Conservation (phyloP, 2,797 vertebrate genomes). For the Sebastes kiyomatsui region DNA sequence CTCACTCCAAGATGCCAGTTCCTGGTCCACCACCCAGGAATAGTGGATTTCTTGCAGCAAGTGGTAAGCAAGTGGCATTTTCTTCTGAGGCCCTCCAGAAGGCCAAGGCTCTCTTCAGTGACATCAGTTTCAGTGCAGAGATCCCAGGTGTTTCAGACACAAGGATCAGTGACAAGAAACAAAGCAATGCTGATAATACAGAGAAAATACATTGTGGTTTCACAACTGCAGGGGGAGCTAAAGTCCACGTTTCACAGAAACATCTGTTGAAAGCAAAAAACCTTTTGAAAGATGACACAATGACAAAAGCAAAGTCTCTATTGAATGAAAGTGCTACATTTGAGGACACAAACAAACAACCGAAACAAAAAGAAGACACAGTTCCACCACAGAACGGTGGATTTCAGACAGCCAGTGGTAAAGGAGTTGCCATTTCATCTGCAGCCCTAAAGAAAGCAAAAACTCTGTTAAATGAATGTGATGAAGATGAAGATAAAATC, state of each 20-base stretch:
- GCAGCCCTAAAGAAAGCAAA: conserved; percentile 84
- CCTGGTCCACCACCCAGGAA: neutral
- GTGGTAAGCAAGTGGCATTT: conserved; percentile 80
- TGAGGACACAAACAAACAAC: conserved; percentile 29
- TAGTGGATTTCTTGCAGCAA: conserved; percentile 80
- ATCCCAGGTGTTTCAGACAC: conserved; percentile 1
- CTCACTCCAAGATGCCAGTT: neutral
- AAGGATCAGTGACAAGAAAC: neutral
- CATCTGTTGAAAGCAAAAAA: conserved; percentile 32
- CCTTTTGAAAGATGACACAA: conserved; percentile 62
- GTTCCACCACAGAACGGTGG: conserved; percentile 55
- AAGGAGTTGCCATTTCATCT: conserved; percentile 81
- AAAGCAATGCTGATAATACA: neutral
- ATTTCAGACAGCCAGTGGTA: conserved; percentile 82
- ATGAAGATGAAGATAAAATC: neutral
- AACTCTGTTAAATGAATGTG: conserved; percentile 57
- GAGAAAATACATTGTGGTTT: conserved; percentile 29
- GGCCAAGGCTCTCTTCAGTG: conserved; percentile 79
- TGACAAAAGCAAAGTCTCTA: conserved; percentile 80
- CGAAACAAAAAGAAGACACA: conserved; percentile 51
- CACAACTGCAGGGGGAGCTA: conserved; percentile 36
- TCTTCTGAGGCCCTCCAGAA: conserved; percentile 83
- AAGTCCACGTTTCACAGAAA: conserved; percentile 28
- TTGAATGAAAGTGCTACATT: conserved; percentile 70
- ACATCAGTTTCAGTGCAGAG: conserved; percentile 59